Conservation (phyloP, 2,113 vertebrate genomes). For the Mesembrinibis cayennensis region DNA sequence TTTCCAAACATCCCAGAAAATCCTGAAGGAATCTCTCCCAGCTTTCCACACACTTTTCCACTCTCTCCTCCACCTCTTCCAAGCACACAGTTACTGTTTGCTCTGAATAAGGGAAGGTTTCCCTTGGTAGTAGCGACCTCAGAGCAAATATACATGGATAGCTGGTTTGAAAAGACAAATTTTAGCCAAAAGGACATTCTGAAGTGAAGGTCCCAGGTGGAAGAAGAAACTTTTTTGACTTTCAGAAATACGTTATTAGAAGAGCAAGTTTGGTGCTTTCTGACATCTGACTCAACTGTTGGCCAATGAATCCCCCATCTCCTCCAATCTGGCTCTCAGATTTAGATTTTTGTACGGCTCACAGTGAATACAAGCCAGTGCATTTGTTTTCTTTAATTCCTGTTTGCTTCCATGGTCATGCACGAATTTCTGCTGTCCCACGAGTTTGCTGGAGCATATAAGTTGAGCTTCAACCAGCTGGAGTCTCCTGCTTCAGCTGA, state of each 20-base stretch:
- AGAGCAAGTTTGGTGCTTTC: neutral
- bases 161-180: neutral
- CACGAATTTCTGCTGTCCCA: neutral
- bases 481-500: neutral
- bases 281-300: neutral
- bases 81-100: neutral
- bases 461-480: neutral
- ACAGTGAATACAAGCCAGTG: neutral
- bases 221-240: neutral
- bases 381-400: neutral
- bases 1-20: neutral
- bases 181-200: neutral
- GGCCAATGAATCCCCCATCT: neutral
- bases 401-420: neutral
- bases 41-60: neutral
- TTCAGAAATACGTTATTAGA: neutral
- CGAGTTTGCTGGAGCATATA: neutral
- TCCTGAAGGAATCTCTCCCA: neutral
- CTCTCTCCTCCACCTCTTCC: neutral
- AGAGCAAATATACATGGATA: neutral
- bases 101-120: neutral
- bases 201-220: neutral
- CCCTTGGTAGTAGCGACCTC: neutral
- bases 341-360: neutral
- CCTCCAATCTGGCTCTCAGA: neutral